phyloP scores from a whole-genome alignment of 2,797 vertebrate genomes.

The Lates japonicus region DNA sequence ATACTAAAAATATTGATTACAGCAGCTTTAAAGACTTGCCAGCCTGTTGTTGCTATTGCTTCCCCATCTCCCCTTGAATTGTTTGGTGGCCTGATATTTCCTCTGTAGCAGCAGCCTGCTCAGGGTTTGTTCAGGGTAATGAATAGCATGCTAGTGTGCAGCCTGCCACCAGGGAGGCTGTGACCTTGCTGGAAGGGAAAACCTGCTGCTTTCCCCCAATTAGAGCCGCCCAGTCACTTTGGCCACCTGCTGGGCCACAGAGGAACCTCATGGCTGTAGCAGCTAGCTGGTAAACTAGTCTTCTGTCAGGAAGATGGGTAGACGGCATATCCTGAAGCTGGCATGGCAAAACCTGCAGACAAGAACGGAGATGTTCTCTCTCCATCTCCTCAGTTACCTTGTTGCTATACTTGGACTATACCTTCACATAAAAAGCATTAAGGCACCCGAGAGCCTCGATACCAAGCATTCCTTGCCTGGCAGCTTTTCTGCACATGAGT shows the following conservation, averaged over 20 bases:
- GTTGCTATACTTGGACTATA: not conserved
- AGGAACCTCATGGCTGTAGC: slow-evolving; percentile 36
- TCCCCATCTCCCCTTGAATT: not conserved
- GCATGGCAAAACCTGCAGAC: slow-evolving; percentile 9
- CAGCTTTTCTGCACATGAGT: slow-evolving; percentile 1
- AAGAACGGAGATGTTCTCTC: not conserved
- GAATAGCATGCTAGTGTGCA: slow-evolving; percentile 27
- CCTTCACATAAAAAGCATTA: not conserved
- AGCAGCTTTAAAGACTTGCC: not conserved
- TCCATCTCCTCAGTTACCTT: not conserved
- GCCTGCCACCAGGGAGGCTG: slow-evolving; percentile 22
- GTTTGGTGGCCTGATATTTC: slow-evolving; percentile 22
- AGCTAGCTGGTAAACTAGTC: slow-evolving; percentile 19
- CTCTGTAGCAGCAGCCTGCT: slow-evolving; percentile 6
- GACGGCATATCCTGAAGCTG: slow-evolving; percentile 8
- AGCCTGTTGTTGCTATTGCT: slow-evolving; percentile 7
- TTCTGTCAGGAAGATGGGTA: not conserved
- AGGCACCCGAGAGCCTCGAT: not conserved
- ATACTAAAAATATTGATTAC: not conserved
- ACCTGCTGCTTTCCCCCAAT: slow-evolving; percentile 64
- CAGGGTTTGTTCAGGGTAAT: slow-evolving; percentile 34
- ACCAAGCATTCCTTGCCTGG: not conserved
- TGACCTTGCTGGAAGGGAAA: slow-evolving; percentile 57
- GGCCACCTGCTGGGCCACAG: slow-evolving; percentile 42
- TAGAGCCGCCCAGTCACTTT: slow-evolving; percentile 48